Base-by-base conservation (phyloP, 2,113 vertebrate genomes). In the Colistium nudipinnis region DNA sequence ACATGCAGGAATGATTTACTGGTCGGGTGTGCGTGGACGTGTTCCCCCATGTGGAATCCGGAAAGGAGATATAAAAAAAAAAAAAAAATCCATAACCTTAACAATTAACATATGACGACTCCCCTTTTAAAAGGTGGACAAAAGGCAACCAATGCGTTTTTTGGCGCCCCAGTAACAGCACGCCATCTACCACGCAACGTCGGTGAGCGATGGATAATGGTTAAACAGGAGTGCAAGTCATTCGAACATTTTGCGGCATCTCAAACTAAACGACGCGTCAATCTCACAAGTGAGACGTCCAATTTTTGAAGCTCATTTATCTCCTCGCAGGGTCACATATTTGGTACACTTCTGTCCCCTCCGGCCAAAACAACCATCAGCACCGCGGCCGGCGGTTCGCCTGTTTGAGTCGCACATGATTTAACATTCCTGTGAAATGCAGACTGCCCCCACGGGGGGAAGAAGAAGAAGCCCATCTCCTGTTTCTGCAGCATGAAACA, bases 401-500 rank as follows among this genome's bases (percentile, higher is more conserved):
- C 76, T 72, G 43, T 84, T 75, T 77, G 69, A 81, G 80, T 65
- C 59, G 14, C 70, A 62, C 70, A 63, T 51, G 38, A 85, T 79
- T 86, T 88, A 4, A 69, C 80, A 91, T 90, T 87, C 90, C 75
- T 84, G 76, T 81, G 76, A 88, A 84, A 85, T 56, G 49, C 73
- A 80, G 87, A 76, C 72, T 35, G 59, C 54, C 65, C 84, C 85
- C 83, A 87, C 49, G 16, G 88, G 89, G 69, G 31, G 31, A 33
- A 33, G n/a, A n/a, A n/a, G n/a, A 41, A 81, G 80, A 66, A 80
- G 74, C 6, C 57, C 61, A 80, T 87, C 83, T 90, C 85, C 72
- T 65, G 78, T 87, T 85, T 76, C 88, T 87, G 45, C 53, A 33
- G 77, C 70, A 68, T 75, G 78, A 70, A 78, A 48, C 67, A 30